Evolutionary conservation across 2,888 invertebrate species (phyloP).

Genomic region (Cantharis nigra): DNA sequence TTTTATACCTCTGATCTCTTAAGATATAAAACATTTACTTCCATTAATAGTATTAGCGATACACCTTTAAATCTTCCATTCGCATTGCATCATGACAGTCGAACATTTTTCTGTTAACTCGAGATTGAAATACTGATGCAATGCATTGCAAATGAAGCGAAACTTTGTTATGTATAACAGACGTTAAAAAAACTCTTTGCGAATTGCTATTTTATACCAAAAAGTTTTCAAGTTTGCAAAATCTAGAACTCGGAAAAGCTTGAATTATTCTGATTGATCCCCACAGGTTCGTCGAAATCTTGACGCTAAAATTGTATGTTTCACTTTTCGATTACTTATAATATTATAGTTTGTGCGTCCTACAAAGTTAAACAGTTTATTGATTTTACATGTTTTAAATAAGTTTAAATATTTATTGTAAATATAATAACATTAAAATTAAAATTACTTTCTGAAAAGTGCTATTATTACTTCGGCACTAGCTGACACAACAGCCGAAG

Average conservation of each 20-base stretch:
- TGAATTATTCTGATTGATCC: background rate
- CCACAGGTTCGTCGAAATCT: background rate
- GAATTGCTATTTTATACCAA: background rate
- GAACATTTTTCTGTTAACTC: background rate
- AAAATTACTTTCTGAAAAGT: background rate
- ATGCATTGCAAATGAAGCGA: background rate
- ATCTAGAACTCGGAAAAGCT: background rate
- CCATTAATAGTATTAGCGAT: background rate
- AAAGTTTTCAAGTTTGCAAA: background rate
- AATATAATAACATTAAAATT: background rate
- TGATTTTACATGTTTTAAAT: background rate
- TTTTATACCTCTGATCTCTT: background rate
- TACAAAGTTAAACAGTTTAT: background rate
- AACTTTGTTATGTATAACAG: background rate
- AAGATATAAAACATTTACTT: background rate
- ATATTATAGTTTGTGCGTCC: too few species aligned
- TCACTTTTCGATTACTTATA: too few species aligned
- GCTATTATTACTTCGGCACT: background rate
- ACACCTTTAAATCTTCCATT: background rate
- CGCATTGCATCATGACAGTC: background rate
- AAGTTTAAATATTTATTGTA: background rate
- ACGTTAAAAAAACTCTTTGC: background rate
- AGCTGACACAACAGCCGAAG: background rate
- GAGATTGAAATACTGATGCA: background rate
- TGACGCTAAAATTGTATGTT: too few species aligned